Evolutionary conservation across 1,140 invertebrate species (phyloP), one percentile per base, ranked within the genome.

Genomic region (Drosophila sp.): DNA sequence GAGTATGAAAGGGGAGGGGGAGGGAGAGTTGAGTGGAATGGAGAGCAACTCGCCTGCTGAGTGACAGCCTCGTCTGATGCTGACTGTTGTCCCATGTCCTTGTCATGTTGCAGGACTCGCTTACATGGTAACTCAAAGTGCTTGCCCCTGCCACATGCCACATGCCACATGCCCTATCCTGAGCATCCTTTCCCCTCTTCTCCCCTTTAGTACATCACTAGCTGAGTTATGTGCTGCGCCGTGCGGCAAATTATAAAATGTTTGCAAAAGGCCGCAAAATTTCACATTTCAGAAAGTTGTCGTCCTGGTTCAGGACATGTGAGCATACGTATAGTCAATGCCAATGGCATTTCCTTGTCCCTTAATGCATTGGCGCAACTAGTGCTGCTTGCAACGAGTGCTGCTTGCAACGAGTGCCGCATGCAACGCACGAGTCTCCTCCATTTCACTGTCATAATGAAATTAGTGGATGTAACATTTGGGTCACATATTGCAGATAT

Each of bases 231-330:
- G 79, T 63, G 63, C 41, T 82, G 79, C 79, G 80, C 77, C 64
- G 70, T 82, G 79, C 75, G 70, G 79, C 65, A 83, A 83, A 82
- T 82, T 83, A 82, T 82, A 82, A 82, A 82, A 82, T 82, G 79
- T 87, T 87, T 78, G 82, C 74, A 48, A 51, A 46, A 65, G 69
- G 71, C 75, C 56, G 56, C 80, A 78, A 78, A 78, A 69, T 78
- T 83, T 69, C 79, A 75, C 75, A 82, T 69, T 75, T 83, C 79
- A 62, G 18, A 73, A 81, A 83, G 67, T 59, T 83, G 79, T 82
- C 53, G 78, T 61, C 73, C 69, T 61, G 50, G 25, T 54, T 21
- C 58, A 75, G 77, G 54, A 61, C 56, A 51, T 34, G 58, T n/a
- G 9, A 38, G 25, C 13, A 11, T 7, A 18, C 14, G n/a, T n/a